These are phyloP conservation scores for Montipora efflorescens DNA, from an alignment of 64 coral and sea anemone genomes.

Conservation along the genomic window DNA sequence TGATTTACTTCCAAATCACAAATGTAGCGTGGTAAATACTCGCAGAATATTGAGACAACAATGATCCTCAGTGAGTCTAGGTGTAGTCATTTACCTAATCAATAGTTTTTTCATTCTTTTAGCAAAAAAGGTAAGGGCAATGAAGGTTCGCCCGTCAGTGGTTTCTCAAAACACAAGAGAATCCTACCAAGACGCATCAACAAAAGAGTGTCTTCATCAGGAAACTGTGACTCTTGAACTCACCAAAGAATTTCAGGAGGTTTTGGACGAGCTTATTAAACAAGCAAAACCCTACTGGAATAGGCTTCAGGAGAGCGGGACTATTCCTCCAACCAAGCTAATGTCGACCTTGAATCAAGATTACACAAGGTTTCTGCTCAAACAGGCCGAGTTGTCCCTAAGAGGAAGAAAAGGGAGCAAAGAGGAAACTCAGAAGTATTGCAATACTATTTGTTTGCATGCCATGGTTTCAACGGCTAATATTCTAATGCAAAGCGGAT, in stretches of 20 bases:
- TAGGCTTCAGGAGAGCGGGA: constrained; percentile 56
- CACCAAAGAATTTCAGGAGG: constrained; percentile 75
- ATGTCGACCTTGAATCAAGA: constrained; percentile 66
- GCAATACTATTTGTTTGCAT: constrained; percentile 79
- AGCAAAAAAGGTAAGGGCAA: constrained; percentile 81
- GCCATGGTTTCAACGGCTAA: constrained; percentile 64
- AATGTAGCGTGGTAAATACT: no score
- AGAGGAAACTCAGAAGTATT: constrained; percentile 21
- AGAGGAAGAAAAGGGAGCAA: constrained; percentile 15
- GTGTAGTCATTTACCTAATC: background rate
- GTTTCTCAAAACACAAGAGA: constrained; percentile 16
- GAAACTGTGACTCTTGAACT: constrained; percentile 49
- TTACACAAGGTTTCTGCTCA: constrained; percentile 80
- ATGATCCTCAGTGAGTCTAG: no score
- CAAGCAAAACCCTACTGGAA: constrained; percentile 69
- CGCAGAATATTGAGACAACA: no score
- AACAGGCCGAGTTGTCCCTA: constrained; percentile 70
- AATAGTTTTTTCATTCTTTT: background rate
- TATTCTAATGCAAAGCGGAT: constrained; percentile 67
- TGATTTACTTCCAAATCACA: no score
- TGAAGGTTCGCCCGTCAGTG: constrained; percentile 78
- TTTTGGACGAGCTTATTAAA: constrained; percentile 57
- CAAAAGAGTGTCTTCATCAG: background rate
- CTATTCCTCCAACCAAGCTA: constrained; percentile 31
- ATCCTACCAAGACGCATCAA: background rate